Base-by-base conservation (phyloP, 2,888 invertebrate genomes). In the Labia minor region DNA sequence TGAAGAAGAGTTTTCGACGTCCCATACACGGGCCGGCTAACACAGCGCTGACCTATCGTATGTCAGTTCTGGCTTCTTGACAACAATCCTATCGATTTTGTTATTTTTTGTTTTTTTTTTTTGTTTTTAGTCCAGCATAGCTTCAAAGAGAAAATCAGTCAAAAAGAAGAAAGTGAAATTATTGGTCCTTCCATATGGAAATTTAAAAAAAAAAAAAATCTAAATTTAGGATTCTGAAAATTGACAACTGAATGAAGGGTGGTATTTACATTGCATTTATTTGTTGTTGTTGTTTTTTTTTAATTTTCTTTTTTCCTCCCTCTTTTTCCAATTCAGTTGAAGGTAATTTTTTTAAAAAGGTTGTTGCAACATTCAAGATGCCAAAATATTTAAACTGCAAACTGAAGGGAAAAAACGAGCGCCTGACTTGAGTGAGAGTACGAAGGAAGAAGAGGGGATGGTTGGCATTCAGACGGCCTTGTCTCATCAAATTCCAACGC, bases 351-450 rank as follows among this genome's bases (percentile, higher is more conserved):
- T 49, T 49, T 49, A 49, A 49, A 26, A 49, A 49, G 49, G 49
- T 49, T 49, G 49, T n/a, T 49, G 49, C 49, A 49, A 49, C 49
- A 49, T 49, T 49, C 49, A 49, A 49, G 49, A 49, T 49, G 49
- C 49, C 49, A 49, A 49, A 49, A 49, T 49, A 49, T 49, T 49
- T 49, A 49, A 49, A n/a, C n/a, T n/a, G 49, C 49, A 49, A 49
- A 3, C 49, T n/a, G 14, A 16, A 49, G 49, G 49, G 49, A 49
- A 49, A 49, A 49, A 49, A 49, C 3, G 49, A 49, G n/a, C 26
- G 49, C n/a, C n/a, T n/a, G n/a, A n/a, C n/a, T 49, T 16, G 49
- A 49, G 49, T 49, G 49, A 49, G 49, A 49, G 49, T 49, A 26
- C 3, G 26, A 6, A 26, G 26, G 49, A 49, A 49, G 16, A 16